Percentiles rank a stretch among this genome's conserved stretches.
These are phyloP conservation scores for Thaumetopoea pityocampa DNA, from an alignment of 1,140 invertebrate species.

Conservation along the genomic window DNA sequence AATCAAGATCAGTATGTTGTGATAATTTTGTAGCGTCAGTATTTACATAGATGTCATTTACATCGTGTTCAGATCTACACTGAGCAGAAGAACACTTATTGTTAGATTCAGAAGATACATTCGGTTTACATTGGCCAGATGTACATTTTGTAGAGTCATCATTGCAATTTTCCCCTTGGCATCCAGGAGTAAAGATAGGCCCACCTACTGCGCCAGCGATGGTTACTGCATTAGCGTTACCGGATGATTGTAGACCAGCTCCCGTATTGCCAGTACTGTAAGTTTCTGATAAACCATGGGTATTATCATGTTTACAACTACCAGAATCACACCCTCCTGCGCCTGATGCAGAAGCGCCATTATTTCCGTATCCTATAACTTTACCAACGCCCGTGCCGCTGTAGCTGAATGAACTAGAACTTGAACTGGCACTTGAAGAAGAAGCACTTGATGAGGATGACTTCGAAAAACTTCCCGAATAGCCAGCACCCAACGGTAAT, in stretches of 20 bases:
- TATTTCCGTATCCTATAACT: conserved; percentile 15
- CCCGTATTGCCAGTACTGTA: neutral
- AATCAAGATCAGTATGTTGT: conserved; percentile 11
- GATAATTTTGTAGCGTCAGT: conserved; percentile 7
- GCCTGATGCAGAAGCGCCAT: conserved; percentile 10
- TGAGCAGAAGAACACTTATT: conserved; percentile 18
- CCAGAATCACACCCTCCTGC: conserved; percentile 27
- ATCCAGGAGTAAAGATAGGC: conserved; percentile 12
- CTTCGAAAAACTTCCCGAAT: conserved; percentile 53
- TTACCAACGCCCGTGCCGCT: conserved; percentile 27
- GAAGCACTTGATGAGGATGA: conserved; percentile 58
- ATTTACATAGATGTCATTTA: conserved; percentile 33
- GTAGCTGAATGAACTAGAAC: conserved; percentile 54
- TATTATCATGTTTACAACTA: conserved; percentile 18
- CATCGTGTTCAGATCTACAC: conserved; percentile 16
- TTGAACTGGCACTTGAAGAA: conserved; percentile 56
- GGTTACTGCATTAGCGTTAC: conserved; percentile 30
- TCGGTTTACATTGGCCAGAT: conserved; percentile 26
- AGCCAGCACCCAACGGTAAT: conserved; percentile 37
- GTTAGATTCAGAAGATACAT: neutral
- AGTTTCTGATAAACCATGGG: neutral
- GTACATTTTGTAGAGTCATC: conserved; percentile 18
- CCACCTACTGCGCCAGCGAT: conserved; percentile 17
- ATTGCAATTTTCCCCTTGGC: conserved; percentile 14
- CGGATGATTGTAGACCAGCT: no score